Evolutionary conservation across 2,888 invertebrate genomes (phyloP).

Genomic region (Agonopterix arenella): DNA sequence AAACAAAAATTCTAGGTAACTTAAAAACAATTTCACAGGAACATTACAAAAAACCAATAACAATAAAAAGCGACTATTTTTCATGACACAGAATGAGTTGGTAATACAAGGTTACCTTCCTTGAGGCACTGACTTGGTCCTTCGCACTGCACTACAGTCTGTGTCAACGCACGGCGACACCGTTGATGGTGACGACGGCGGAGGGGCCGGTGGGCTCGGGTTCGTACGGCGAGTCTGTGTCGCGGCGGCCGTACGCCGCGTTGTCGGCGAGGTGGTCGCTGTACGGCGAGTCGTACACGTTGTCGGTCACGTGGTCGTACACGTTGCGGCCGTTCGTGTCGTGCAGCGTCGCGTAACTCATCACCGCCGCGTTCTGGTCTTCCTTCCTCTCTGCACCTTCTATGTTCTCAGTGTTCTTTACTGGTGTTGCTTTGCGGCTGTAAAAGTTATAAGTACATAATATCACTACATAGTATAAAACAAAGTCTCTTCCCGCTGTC

Average conservation of each 20-base stretch:
- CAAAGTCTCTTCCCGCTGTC: too few relatives aligned
- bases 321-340: constrained; percentile 77
- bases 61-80: constrained; percentile 9
- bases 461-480: too few relatives aligned
- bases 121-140: constrained; percentile 10
- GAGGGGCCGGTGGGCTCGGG: constrained; percentile 80
- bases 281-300: constrained; percentile 87
- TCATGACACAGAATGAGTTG: constrained; percentile 10
- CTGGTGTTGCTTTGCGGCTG: constrained; percentile 89
- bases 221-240: constrained; percentile 75
- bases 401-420: constrained; percentile 92
- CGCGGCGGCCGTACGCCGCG: constrained; percentile 59
- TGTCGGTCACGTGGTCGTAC: constrained; percentile 78
- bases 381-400: constrained; percentile 91
- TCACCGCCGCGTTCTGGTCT: constrained; percentile 90
- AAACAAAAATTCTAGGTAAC: constrained; percentile 12
- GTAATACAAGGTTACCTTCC: background rate
- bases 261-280: constrained; percentile 75
- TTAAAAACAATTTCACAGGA: constrained; percentile 13
- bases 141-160: constrained; percentile 12
- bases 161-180: constrained; percentile 87
- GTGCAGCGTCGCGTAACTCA: constrained; percentile 91
- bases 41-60: constrained; percentile 14
- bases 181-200: constrained; percentile 89
- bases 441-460: constrained; percentile 15